These are phyloP conservation scores for Horisme vitalbata DNA, from an alignment of 2,888 invertebrate genomes.

Conservation along the genomic window DNA sequence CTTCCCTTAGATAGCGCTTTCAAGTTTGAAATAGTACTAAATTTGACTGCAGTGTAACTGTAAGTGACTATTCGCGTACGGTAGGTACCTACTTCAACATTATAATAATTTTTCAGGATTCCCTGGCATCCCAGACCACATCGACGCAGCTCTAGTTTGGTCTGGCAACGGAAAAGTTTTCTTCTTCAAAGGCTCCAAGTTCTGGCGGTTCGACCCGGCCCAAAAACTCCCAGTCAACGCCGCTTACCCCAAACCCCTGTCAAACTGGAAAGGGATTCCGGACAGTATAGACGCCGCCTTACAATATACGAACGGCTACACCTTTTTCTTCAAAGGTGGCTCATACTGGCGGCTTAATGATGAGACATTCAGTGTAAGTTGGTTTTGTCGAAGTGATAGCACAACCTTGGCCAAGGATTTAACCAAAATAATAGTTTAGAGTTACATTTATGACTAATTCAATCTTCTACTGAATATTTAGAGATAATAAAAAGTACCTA, in stretches of 20 bases:
- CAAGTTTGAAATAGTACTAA: too few relatives aligned
- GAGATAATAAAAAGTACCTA: too few relatives aligned
- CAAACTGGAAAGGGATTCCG: slow-evolving; percentile 97
- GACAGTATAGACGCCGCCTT: slow-evolving; percentile 94
- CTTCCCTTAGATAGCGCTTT: too few relatives aligned
- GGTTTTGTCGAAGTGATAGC: slow-evolving; percentile 15
- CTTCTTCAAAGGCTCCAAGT: slow-evolving; percentile 96
- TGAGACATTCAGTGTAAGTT: slow-evolving; percentile 92
- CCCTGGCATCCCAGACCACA: slow-evolving; percentile 95
- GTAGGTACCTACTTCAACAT: too few relatives aligned
- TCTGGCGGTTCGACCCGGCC: slow-evolving; percentile 97
- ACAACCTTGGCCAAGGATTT: slow-evolving; percentile 10
- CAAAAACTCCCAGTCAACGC: slow-evolving; percentile 93
- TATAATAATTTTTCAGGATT: slow-evolving; percentile 89
- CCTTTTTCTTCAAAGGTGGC: slow-evolving; percentile 97
- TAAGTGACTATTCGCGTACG: too few relatives aligned
- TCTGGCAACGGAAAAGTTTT: slow-evolving; percentile 98
- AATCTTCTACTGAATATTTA: background rate
- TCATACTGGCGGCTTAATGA: slow-evolving; percentile 98
- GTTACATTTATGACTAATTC: background rate
- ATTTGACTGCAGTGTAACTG: too few relatives aligned
- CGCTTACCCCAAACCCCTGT: slow-evolving; percentile 93
- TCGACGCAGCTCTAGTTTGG: slow-evolving; percentile 97
- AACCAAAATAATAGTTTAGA: slow-evolving; percentile 6
- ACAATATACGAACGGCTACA: slow-evolving; percentile 96